phyloP scores from a whole-genome alignment of 2,888 invertebrate species.

The Boloria selene region DNA sequence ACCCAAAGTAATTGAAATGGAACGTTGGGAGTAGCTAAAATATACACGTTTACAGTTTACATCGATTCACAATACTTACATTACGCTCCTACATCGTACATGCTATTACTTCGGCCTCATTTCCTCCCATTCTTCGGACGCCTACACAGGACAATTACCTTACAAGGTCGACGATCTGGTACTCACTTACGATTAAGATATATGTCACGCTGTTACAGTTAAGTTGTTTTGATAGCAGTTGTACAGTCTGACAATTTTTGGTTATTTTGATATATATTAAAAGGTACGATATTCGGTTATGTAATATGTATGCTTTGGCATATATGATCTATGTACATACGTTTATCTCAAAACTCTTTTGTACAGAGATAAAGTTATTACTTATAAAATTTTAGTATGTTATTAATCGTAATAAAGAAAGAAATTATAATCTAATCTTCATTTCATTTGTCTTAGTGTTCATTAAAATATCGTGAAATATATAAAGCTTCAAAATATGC shows the following conservation, averaged over 20 bases:
- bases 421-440: no score
- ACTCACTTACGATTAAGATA: slow-evolving; percentile 24
- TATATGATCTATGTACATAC: no score
- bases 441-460: no score
- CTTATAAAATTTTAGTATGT: no score
- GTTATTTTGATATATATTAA: no score
- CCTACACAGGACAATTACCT: slow-evolving; percentile 50
- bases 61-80: slow-evolving; percentile 20
- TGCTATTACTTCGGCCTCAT: slow-evolving; percentile 39
- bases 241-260: background rate
- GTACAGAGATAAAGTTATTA: no score
- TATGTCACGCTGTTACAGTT: slow-evolving; percentile 4
- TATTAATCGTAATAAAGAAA: no score
- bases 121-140: slow-evolving; percentile 47
- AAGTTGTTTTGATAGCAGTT: background rate
- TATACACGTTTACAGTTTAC: slow-evolving; percentile 14
- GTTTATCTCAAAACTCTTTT: no score
- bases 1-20: background rate
- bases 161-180: slow-evolving; percentile 49
- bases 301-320: no score
- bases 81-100: slow-evolving; percentile 15
- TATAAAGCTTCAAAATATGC: no score
- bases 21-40: slow-evolving; percentile 3
- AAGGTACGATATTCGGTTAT: no score
- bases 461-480: no score